These are phyloP conservation scores for Diadophis punctatus DNA, from an alignment of 2,113 vertebrate species.

Conservation along the genomic window DNA sequence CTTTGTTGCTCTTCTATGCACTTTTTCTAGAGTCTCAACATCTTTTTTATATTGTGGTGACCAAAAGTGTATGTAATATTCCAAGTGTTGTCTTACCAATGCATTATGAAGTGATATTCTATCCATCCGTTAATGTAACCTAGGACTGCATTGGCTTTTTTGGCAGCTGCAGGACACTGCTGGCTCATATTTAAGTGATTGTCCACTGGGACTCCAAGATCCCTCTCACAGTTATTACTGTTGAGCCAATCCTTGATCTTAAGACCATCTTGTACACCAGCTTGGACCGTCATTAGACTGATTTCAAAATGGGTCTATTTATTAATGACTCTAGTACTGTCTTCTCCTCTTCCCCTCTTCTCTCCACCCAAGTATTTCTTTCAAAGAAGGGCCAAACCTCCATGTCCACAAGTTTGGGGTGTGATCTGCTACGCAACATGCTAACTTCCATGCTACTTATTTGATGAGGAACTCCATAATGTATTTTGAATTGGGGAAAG, in stretches of 20 bases:
- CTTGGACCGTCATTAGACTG: background rate
- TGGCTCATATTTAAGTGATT: too few relatives aligned
- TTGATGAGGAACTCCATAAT: background rate
- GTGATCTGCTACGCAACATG: background rate
- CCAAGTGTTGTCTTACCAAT: background rate
- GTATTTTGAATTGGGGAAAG: background rate
- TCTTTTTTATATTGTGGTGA: background rate
- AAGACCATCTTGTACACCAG: background rate
- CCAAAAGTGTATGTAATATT: background rate
- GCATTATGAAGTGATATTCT: background rate
- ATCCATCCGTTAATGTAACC: background rate
- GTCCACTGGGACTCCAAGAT: background rate
- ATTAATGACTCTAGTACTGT: background rate
- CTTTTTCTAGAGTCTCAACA: background rate
- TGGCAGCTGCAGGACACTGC: background rate
- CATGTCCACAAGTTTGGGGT: background rate
- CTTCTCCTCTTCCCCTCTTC: background rate
- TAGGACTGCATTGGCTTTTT: background rate
- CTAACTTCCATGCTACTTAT: background rate
- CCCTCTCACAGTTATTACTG: background rate
- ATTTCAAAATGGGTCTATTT: background rate
- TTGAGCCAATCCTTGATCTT: background rate
- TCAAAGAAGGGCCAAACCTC: background rate
- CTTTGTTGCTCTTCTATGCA: background rate
- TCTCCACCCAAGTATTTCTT: background rate